Evolutionary conservation across 2,888 invertebrate genomes (phyloP).

Genomic region (Parnassius smintheus): DNA sequence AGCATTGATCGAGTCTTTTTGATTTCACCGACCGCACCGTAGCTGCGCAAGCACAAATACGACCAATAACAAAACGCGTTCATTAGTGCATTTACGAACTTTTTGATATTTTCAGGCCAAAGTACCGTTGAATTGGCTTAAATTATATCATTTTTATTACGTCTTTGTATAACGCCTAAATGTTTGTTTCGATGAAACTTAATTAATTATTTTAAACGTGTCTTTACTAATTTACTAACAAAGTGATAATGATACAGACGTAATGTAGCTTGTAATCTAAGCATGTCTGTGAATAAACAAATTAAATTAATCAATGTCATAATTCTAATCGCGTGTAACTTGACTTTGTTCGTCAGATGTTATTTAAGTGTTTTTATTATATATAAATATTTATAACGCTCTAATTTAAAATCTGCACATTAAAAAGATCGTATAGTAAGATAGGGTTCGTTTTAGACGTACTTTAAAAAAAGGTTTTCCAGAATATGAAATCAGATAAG

Average conservation of each 20-base stretch:
- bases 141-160: conserved; percentile 10
- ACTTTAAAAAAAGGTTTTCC: conserved; percentile 61
- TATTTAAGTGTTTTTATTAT: background rate
- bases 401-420: conserved; percentile 35
- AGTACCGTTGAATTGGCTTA: conserved; percentile 13
- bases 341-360: no score
- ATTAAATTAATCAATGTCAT: background rate
- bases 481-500: conserved; percentile 72
- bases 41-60: conserved; percentile 18
- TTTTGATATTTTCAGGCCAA: conserved; percentile 43
- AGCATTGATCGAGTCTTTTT: conserved; percentile 57
- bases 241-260: background rate
- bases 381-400: conserved; percentile 24
- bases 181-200: conserved; percentile 1
- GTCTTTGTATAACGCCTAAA: background rate
- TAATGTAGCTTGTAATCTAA: background rate
- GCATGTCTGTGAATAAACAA: background rate
- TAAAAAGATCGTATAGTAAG: conserved; percentile 34
- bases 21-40: conserved; percentile 44
- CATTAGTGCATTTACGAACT: conserved; percentile 34
- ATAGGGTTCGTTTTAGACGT: conserved; percentile 45
- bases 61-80: conserved; percentile 27
- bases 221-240: background rate
- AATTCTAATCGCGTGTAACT: background rate
- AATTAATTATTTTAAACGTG: background rate